Base-by-base conservation (phyloP, 1,140 invertebrate genomes). In the Orchesella cincta region DNA sequence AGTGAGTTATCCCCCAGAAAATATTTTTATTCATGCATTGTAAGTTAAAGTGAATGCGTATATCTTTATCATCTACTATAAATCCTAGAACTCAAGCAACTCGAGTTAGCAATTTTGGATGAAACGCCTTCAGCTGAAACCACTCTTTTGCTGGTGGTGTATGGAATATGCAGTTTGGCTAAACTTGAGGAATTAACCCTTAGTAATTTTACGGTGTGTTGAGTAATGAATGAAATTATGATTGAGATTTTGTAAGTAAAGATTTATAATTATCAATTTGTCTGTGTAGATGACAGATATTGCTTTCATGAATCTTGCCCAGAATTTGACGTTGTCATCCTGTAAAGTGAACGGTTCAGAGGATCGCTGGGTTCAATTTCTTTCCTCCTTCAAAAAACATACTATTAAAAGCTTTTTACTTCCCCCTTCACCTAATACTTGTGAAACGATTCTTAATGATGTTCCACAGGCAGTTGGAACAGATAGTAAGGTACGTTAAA, bases 281-380 rank as follows among this genome's bases (percentile, higher is more conserved):
- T 71, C 23, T 3, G 36, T 26, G 8, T 73, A 73, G 71, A 73
- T 73, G 1, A 39, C 71, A 20, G 71, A 73, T 46, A 28, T 73
- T 23, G 71, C 71, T 3, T 39, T 73, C 8, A 51, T 73, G 35
- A 29, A 26, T 2, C 39, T 73, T 2, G 23, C 34, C 2, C 34
- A 73, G 29, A n/a, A 36, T 1, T 20, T 39, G 26, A n/a, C 5
- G 2, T 23, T 73, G 3, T 28, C 18, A 1, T 1, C 3, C 20
- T 36, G 34, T 14, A 46, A 36, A 26, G 26, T 73, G 3, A 46
- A 73, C 46, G 71, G 71, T 12, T 73, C 71, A 1, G 34, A n/a
- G 35, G 34, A 73, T 3, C 23, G 5, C 3, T 73, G 71, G 71
- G 29, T 23, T 8, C 71, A 73, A 31, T 73, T 73, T 67, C 28